Evolutionary conservation across 2,888 invertebrate genomes (phyloP).

Genomic region (Drosophila pseudotakahashii): DNA sequence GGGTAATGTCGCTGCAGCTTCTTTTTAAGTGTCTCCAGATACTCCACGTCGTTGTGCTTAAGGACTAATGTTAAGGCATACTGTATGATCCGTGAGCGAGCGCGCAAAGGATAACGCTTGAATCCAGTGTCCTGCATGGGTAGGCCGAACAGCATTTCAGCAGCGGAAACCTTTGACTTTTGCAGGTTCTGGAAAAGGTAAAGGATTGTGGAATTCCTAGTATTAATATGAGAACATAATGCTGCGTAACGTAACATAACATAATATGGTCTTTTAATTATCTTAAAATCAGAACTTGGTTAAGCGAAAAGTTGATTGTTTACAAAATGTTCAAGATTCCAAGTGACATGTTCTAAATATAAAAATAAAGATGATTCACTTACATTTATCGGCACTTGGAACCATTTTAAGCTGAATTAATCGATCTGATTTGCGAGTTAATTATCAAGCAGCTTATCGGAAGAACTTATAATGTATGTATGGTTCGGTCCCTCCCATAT

Average conservation of each 20-base stretch:
- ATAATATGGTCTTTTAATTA: too few species aligned
- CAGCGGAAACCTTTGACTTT: constrained; percentile 92
- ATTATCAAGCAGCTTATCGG: neutral
- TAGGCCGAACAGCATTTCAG: constrained; percentile 97
- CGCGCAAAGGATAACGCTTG: constrained; percentile 93
- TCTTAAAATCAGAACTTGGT: too few species aligned
- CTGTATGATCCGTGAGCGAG: constrained; percentile 93
- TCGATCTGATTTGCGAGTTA: neutral
- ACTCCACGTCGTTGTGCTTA: constrained; percentile 91
- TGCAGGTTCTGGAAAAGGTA: constrained; percentile 88
- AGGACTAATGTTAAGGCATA: constrained; percentile 95
- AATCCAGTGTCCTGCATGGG: constrained; percentile 95
- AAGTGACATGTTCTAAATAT: neutral
- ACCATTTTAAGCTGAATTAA: neutral
- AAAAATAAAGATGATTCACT: neutral
- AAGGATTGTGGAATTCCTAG: neutral
- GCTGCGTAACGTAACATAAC: too few species aligned
- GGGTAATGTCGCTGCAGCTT: constrained; percentile 90
- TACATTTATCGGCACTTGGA: neutral
- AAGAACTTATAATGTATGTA: neutral
- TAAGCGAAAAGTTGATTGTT: too few species aligned
- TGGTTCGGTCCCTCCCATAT: too few species aligned
- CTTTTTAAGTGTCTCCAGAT: constrained; percentile 89
- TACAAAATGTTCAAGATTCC: too few species aligned
- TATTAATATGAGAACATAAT: too few species aligned